Conservation (phyloP, 1,140 invertebrate species). For the Subanguina moxae region DNA sequence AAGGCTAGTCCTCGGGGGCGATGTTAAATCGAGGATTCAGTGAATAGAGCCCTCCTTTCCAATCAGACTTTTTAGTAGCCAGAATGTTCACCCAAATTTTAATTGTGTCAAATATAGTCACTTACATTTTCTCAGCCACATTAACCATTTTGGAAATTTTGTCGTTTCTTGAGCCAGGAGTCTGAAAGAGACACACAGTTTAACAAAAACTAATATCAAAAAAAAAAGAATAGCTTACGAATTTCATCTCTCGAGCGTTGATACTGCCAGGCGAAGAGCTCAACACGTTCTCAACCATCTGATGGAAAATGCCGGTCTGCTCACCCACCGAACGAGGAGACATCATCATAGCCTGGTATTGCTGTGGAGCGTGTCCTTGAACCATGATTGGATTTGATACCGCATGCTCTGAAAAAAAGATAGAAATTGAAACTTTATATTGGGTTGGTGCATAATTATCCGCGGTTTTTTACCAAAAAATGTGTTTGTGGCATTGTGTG, state of each 20-base stretch:
- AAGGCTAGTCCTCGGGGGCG: too few species aligned
- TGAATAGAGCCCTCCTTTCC: too few species aligned
- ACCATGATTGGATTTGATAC: slow-evolving; percentile 54
- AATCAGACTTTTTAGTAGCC: too few species aligned
- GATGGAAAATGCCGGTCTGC: slow-evolving; percentile 39
- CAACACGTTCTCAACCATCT: slow-evolving; percentile 54
- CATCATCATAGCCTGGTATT: slow-evolving; percentile 8
- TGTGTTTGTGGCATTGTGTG: too few species aligned
- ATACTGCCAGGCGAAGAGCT: slow-evolving; percentile 47
- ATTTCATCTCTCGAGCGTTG: slow-evolving; percentile 40
- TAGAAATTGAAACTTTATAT: not conserved
- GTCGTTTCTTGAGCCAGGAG: slow-evolving; percentile 23
- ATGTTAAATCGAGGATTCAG: too few species aligned
- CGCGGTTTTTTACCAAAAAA: too few species aligned
- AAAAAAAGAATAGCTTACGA: slow-evolving; percentile 23
- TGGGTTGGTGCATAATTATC: too few species aligned
- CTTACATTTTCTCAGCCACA: slow-evolving; percentile 24
- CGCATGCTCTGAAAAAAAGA: slow-evolving; percentile 50
- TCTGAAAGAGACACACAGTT: not conserved
- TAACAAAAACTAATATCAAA: not conserved
- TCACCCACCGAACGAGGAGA: slow-evolving; percentile 48
- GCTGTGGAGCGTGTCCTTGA: slow-evolving; percentile 21
- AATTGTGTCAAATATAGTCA: too few species aligned
- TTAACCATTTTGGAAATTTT: slow-evolving; percentile 12
- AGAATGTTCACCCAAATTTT: too few species aligned